phyloP scores from a whole-genome alignment of 2,888 invertebrate genomes.

The Apamea monoglypha region DNA sequence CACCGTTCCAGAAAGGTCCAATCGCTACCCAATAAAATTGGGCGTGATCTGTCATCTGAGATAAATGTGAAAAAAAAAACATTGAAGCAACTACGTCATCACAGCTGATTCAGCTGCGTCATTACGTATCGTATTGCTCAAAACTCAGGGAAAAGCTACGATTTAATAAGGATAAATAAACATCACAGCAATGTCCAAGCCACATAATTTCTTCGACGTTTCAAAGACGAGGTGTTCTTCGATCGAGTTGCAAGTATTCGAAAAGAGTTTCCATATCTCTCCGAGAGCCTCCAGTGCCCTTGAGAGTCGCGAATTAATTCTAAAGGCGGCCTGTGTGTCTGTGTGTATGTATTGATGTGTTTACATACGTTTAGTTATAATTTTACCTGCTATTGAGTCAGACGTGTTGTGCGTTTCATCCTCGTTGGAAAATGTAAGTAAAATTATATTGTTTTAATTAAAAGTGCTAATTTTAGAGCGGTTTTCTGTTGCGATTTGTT shows the following conservation, averaged over 20 bases:
- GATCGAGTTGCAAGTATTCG: slow-evolving; percentile 36
- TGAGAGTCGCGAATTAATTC: slow-evolving; percentile 67
- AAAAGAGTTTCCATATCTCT: slow-evolving; percentile 47
- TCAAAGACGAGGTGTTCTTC: slow-evolving; percentile 41
- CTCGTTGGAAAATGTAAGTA: slow-evolving; percentile 63
- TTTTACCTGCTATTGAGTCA: slow-evolving; percentile 68
- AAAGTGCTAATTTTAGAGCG: slow-evolving; percentile 23
- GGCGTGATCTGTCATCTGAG: slow-evolving; percentile 29
- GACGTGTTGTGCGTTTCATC: slow-evolving; percentile 63
- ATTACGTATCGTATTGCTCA: not conserved
- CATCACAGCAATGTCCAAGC: not conserved
- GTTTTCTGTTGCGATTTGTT: slow-evolving; percentile 15
- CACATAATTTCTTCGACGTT: slow-evolving; percentile 30
- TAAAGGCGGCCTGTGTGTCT: slow-evolving; percentile 54
- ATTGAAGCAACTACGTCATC: slow-evolving; percentile 26
- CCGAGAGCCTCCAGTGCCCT: slow-evolving; percentile 43
- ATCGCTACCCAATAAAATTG: slow-evolving; percentile 12
- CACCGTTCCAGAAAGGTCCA: slow-evolving; percentile 20
- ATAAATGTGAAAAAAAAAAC: not conserved
- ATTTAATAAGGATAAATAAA: slow-evolving; percentile 31
- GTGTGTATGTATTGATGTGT: slow-evolving; percentile 64
- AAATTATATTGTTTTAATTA: slow-evolving; percentile 41
- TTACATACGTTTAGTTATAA: slow-evolving; percentile 70
- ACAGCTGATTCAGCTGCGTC: slow-evolving; percentile 20
- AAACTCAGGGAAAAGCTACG: slow-evolving; percentile 19